Base-by-base conservation (phyloP, 1,140 invertebrate species). In the Solen grandis region DNA sequence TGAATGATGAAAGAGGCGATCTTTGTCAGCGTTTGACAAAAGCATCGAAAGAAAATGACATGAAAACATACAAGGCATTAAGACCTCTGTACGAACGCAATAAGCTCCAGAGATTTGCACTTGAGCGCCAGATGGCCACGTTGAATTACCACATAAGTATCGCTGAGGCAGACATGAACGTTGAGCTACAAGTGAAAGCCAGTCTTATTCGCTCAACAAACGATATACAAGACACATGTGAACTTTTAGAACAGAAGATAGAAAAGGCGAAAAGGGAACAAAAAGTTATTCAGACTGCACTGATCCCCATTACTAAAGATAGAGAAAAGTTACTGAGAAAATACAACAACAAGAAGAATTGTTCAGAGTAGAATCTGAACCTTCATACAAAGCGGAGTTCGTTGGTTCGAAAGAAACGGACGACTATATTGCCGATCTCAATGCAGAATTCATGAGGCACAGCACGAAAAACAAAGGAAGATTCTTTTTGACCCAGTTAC, bases 161-260 rank as follows among this genome's bases (percentile, higher is more conserved):
- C 1, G 59, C 77, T 22, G 62, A 86, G 5, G 82, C 82, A 13
- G 89, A 90, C 69, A 78, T 86, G 66, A 63, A 83, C 16, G 60
- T 90, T 22, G 89, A 90, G 73, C 66, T 89, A 4, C 81, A 84
- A 13, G 72, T 88, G 0, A 88, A 88, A 65, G 81, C 87, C 5
- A 86, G 85, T 27, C 73, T 90, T 2, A 87, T 90, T 35, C 87
- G 85, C 29, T 80, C 83, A 70, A 89, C 87, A 29, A 89, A 90
- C 60, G 86, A 88, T 62, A 82, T 89, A 4, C 89, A 90, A 57
- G 89, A 90, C 41, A 81, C 84, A 10, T 89, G 88, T 35, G 88
- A 90, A 57, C 80, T 86, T 29, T 63, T 90, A 0, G 89, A 90
- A 62, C 55, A 88, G 73, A 78, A 63, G 3, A 55, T 90, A 4